Evolutionary conservation across 2,797 vertebrate species (phyloP).

Genomic region (Pseudochirops corinnae): DNA sequence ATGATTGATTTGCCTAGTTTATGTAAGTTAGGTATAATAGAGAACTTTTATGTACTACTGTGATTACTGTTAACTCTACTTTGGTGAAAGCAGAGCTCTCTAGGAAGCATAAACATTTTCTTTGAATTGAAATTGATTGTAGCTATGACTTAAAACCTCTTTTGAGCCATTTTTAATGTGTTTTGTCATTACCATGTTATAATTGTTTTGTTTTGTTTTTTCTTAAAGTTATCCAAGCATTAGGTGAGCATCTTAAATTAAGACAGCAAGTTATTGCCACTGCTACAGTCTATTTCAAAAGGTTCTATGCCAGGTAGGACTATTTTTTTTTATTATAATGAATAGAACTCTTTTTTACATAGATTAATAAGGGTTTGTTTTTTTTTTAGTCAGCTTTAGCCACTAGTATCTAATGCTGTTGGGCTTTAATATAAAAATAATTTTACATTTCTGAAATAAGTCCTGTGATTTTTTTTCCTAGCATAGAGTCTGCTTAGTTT

Average conservation of each 20-base stretch:
- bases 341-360: slow-evolving; percentile 66
- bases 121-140: slow-evolving; percentile 49
- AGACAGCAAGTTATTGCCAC: slow-evolving; percentile 99
- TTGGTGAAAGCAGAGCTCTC: slow-evolving; percentile 34
- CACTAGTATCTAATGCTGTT: slow-evolving; percentile 58
- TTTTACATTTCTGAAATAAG: slow-evolving; percentile 57
- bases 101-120: slow-evolving; percentile 23
- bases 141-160: slow-evolving; percentile 30
- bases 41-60: background rate
- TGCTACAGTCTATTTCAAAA: slow-evolving; percentile 99
- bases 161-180: slow-evolving; percentile 42
- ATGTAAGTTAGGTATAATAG: background rate
- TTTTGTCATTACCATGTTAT: slow-evolving; percentile 54
- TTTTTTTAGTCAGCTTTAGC: slow-evolving; percentile 69
- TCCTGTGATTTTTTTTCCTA: slow-evolving; percentile 27
- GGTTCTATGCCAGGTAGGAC: slow-evolving; percentile 97
- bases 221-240: slow-evolving; percentile 95
- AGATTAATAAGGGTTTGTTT: slow-evolving; percentile 77
- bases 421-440: slow-evolving; percentile 78
- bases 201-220: slow-evolving; percentile 60
- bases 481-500: slow-evolving; percentile 39
- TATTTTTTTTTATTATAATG: slow-evolving; percentile 77
- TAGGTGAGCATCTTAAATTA: slow-evolving; percentile 99
- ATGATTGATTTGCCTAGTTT: slow-evolving; percentile 21
- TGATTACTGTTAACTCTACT: background rate